Evolutionary conservation across 2,888 invertebrate species (phyloP), one percentile per base, ranked within the genome.

Genomic region (Diabrotica balteata): DNA sequence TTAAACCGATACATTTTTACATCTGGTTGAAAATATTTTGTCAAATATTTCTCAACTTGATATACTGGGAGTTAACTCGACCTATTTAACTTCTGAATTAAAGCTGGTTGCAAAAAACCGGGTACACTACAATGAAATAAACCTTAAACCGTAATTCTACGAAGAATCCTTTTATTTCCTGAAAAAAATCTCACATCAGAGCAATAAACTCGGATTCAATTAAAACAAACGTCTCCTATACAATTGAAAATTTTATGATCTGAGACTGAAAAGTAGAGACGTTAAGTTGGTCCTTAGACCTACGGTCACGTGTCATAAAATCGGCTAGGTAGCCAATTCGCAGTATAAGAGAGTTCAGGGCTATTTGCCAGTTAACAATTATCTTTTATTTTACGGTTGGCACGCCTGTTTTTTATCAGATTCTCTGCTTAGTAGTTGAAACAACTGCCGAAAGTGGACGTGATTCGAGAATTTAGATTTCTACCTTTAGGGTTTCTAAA

Each of bases 261-360:
- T 64, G 64, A 58, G 10, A 45, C 66, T 46, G 52, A 45, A 54
- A 58, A 61, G 62, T 66, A 62, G 43, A 51, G 42, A 10, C 46
- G 32, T 46, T 52, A 46, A 51, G 57, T 62, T 43, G 58, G 61
- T 32, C 32, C 32, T 51, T 44, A 55, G 62, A 68, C 65, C 71
- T 72, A 73, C 69, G 75, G 76, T 74, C 68, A 73, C 75, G 75
- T 72, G 73, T 69, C 76, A 74, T 76, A 73, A 75, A 72, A 72
- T 64, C 51, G 66, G 65, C 47, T 66, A 68, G 69, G 66, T 67
- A 68, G 72, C 72, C 70, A 74, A 72, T 74, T 76, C 71, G 73
- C 73, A 70, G 74, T 72, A 72, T 71, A 32, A 32, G 32, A 60
- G 57, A 64, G 69, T 68, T 61, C 63, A 59, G 69, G 67, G 67